phyloP scores from a whole-genome alignment of 37 sponge, comb jelly and placozoan species.

The Haliclona indistincta region DNA sequence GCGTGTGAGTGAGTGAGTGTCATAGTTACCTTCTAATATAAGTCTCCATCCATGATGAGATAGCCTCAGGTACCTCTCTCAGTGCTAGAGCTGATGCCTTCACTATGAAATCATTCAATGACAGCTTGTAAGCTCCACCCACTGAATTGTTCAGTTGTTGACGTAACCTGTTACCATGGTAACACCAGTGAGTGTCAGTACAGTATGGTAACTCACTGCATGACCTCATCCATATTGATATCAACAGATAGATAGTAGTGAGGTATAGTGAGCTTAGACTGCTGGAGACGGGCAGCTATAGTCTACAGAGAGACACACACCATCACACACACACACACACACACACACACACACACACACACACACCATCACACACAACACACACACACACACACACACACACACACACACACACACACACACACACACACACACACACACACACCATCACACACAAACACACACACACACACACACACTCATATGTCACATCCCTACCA shows the following conservation, averaged over 20 bases:
- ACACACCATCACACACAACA: background rate
- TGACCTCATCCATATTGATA: conserved; percentile 69
- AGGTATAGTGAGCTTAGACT: conserved; percentile 89
- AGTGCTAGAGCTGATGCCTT: conserved; percentile 90
- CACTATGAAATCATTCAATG: conserved; percentile 91
- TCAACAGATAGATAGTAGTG: conserved; percentile 93
- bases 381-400: conserved; percentile 39
- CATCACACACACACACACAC: no score
- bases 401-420: conserved; percentile 28
- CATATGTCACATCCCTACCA: background rate
- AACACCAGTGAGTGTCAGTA: background rate
- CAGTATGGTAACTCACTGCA: background rate
- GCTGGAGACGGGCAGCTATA: conserved; percentile 70
- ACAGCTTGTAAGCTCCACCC: conserved; percentile 61
- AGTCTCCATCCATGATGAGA: conserved; percentile 89
- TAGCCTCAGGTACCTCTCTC: conserved; percentile 86
- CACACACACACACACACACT: conserved; percentile 40
- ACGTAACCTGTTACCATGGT: background rate
- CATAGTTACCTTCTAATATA: conserved; percentile 80
- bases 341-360: no score
- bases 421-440: conserved; percentile 33
- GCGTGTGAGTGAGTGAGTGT: no score
- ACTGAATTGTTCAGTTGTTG: background rate
- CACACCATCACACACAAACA: conserved; percentile 48
- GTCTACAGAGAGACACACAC: conserved; percentile 26